Percentiles rank a stretch among this genome's conserved stretches.
Evolutionary conservation across 2,797 vertebrate genomes (phyloP).

Genomic region (Acipenser ruthenus): DNA sequence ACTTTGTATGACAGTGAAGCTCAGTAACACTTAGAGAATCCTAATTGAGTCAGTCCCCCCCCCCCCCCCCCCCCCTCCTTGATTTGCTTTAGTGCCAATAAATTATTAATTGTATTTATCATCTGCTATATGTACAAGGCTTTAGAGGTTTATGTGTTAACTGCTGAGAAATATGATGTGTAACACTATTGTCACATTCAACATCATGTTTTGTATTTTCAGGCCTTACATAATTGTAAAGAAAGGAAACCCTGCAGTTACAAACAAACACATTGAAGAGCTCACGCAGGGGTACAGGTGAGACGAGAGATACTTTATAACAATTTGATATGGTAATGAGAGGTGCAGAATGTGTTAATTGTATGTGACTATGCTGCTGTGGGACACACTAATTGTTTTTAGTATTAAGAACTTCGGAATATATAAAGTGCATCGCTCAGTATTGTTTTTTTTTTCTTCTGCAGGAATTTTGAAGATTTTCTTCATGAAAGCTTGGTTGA

Average conservation of each 20-base stretch:
- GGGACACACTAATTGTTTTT: neutral
- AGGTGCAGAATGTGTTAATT: conserved; percentile 6
- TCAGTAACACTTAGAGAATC: too few species aligned
- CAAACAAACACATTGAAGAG: conserved; percentile 91
- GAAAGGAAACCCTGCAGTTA: conserved; percentile 86
- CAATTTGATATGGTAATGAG: neutral
- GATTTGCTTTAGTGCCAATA: too few species aligned
- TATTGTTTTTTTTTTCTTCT: conserved; percentile 10
- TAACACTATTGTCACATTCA: too few species aligned
- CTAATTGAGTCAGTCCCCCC: too few species aligned
- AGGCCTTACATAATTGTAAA: conserved; percentile 98
- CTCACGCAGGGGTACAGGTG: conserved; percentile 96
- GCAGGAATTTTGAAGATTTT: conserved; percentile 94
- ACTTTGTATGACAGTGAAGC: too few species aligned
- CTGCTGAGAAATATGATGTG: too few species aligned
- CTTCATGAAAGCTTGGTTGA: conserved; percentile 93
- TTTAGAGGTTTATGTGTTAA: too few species aligned
- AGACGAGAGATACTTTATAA: conserved; percentile 5
- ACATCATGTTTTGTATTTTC: conserved; percentile 2
- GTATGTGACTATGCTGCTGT: neutral
- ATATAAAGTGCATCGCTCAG: neutral
- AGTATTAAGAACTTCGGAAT: neutral
- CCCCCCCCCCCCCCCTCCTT: too few species aligned
- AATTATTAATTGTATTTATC: too few species aligned
- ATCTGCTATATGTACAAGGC: too few species aligned